Conservation (phyloP, 2,888 invertebrate species). For the Drosophila robusta region DNA sequence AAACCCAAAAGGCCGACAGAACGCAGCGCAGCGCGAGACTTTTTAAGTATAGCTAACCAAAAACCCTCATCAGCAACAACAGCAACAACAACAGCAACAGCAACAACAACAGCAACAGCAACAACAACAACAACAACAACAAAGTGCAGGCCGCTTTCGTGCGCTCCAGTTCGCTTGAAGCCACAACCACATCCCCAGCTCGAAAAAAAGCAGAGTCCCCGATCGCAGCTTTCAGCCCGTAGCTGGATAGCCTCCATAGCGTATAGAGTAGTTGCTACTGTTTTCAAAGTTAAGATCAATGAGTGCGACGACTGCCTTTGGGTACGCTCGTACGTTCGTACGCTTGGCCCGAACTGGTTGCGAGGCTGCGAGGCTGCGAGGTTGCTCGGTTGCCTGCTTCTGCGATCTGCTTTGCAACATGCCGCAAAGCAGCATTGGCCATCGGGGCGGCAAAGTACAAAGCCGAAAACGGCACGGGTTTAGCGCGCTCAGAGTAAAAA, state of each 20-base stretch:
- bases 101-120: conserved; percentile 63
- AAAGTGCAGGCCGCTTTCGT: conserved; percentile 77
- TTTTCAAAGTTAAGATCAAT: conserved; percentile 83
- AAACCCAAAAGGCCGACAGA: conserved; percentile 64
- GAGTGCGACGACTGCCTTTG: conserved; percentile 72
- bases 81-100: conserved; percentile 20
- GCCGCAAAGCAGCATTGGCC: conserved; percentile 73
- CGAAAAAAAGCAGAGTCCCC: conserved; percentile 48
- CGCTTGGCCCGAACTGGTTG: conserved; percentile 40
- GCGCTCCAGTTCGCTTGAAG: conserved; percentile 73
- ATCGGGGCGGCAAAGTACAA: conserved; percentile 81
- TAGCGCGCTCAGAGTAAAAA: conserved; percentile 84
- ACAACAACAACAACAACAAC: conserved; percentile 59
- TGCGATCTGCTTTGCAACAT: conserved; percentile 82
- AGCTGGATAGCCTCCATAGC: conserved; percentile 33
- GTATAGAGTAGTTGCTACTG: conserved; percentile 72
- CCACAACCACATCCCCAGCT: conserved; percentile 25
- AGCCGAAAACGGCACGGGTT: conserved; percentile 84
- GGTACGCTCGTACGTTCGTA: conserved; percentile 35
- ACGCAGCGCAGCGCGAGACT: conserved; percentile 36
- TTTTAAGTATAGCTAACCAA: conserved; percentile 75
- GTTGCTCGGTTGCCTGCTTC: conserved; percentile 26
- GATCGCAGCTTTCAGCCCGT: conserved; percentile 22
- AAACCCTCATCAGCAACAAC: conserved; percentile 68
- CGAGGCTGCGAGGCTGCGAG: no score